Percentiles rank a stretch among this genome's conserved stretches.
Conservation (phyloP, 2,888 invertebrate genomes). For the Bibio marci region DNA sequence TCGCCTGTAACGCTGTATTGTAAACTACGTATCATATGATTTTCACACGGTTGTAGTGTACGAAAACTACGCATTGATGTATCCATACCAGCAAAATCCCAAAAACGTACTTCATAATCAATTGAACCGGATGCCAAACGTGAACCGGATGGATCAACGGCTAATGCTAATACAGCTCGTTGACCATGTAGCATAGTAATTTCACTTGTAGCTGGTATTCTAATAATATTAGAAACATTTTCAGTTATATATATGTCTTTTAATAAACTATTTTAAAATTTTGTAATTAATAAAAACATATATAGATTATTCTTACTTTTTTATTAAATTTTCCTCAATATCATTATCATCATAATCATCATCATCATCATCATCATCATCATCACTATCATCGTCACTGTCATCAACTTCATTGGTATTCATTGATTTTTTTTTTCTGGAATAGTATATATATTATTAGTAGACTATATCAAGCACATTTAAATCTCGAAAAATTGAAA, state of each 20-base stretch:
- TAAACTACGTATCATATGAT: slow-evolving; percentile 71
- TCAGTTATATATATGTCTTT: no score
- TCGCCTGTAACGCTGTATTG: slow-evolving; percentile 93
- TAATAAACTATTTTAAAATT: no score
- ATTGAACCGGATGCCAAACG: slow-evolving; percentile 76
- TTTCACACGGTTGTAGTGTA: slow-evolving; percentile 86
- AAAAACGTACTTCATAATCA: slow-evolving; percentile 92
- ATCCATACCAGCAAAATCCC: slow-evolving; percentile 99
- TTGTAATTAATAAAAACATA: neutral
- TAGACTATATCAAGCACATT: neutral
- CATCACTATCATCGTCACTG: slow-evolving; percentile 15
- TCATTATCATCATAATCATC: slow-evolving; percentile 34
- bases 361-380: slow-evolving; percentile 32
- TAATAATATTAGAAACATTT: slow-evolving; percentile 25
- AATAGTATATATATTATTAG: no score
- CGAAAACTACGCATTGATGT: slow-evolving; percentile 79
- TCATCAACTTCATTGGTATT: slow-evolving; percentile 9
- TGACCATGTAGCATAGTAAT: slow-evolving; percentile 76
- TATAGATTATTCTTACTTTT: neutral
- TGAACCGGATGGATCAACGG: slow-evolving; percentile 88
- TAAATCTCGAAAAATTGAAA: neutral
- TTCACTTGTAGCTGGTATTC: slow-evolving; percentile 59
- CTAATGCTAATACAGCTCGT: slow-evolving; percentile 78
- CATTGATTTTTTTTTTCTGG: no score
- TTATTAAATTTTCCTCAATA: no score